A percentile compares a stretch with the other conserved stretches of the same genome.
Evolutionary conservation across 1,140 invertebrate species (phyloP).

Genomic region (Drosophila melanogaster): DNA sequence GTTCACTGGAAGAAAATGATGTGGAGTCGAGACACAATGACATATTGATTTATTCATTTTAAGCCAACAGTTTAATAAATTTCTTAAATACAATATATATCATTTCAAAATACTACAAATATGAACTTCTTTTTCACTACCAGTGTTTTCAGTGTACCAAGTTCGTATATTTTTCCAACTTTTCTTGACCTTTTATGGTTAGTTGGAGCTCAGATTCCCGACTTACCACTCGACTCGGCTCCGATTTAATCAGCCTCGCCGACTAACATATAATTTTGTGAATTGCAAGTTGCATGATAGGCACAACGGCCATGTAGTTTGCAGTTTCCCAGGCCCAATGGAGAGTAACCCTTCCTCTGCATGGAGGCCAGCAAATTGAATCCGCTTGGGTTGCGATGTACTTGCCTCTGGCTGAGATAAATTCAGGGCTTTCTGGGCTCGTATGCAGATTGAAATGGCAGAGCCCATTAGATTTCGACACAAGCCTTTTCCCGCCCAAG

Average conservation of each 20-base stretch:
- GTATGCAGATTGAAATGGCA: slow-evolving; percentile 35
- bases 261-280: slow-evolving; percentile 52
- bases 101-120: not conserved
- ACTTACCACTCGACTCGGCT: slow-evolving; percentile 6
- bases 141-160: not conserved
- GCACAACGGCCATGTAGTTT: slow-evolving; percentile 26
- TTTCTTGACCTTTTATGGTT: slow-evolving; percentile 46
- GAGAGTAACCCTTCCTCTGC: slow-evolving; percentile 1
- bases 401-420: slow-evolving; percentile 46
- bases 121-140: not conserved
- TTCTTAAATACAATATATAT: not conserved
- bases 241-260: slow-evolving; percentile 47
- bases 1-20: not conserved
- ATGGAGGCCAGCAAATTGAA: slow-evolving; percentile 61
- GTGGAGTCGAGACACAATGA: not conserved
- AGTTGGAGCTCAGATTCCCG: slow-evolving; percentile 15
- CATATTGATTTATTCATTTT: too few relatives aligned
- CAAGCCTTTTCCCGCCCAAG: slow-evolving; percentile 31
- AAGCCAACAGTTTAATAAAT: not conserved
- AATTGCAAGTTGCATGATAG: slow-evolving; percentile 41
- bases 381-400: slow-evolving; percentile 54
- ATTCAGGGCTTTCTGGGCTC: not conserved
- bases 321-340: slow-evolving; percentile 17
- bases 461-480: slow-evolving; percentile 41
- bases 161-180: slow-evolving; percentile 3